phyloP scores from a whole-genome alignment of 2,113 vertebrate genomes.

The Epinephelus cyanopodus region DNA sequence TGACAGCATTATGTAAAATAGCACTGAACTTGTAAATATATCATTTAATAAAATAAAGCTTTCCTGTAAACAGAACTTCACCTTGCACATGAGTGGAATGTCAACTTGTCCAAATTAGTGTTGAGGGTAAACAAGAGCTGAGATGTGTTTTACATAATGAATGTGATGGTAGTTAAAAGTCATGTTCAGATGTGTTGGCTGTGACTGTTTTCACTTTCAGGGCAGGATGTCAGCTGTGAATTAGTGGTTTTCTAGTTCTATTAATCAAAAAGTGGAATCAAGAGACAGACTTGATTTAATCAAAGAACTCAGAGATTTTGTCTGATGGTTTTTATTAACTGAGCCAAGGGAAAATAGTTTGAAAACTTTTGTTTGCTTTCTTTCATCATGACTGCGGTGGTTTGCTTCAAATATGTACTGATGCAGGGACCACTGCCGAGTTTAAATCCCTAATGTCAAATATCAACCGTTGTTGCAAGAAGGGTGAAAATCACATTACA shows the following conservation, averaged over 20 bases:
- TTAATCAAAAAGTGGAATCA: not conserved
- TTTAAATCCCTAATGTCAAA: not conserved
- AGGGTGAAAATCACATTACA: too few relatives aligned
- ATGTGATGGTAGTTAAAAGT: not conserved
- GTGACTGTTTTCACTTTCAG: too few relatives aligned
- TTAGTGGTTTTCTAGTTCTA: not conserved
- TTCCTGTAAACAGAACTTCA: too few relatives aligned
- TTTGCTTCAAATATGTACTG: not conserved
- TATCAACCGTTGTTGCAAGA: not conserved
- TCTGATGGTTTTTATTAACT: conserved; percentile 62
- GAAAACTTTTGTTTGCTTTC: not conserved
- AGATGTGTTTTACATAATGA: not conserved
- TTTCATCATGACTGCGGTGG: not conserved
- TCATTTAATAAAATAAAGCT: too few relatives aligned
- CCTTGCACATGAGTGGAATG: too few relatives aligned
- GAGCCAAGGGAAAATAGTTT: not conserved
- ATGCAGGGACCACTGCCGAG: not conserved
- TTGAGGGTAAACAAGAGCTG: not conserved
- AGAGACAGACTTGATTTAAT: conserved; percentile 59
- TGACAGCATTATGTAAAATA: too few relatives aligned
- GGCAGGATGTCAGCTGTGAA: not conserved
- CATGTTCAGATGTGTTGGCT: too few relatives aligned
- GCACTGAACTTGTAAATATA: too few relatives aligned
- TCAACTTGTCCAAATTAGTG: too few relatives aligned
- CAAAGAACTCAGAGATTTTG: conserved; percentile 51